Evolutionary conservation across 2,113 vertebrate species (phyloP), one percentile per base, ranked within the genome.

Genomic region (Galemys pyrenaicus): DNA sequence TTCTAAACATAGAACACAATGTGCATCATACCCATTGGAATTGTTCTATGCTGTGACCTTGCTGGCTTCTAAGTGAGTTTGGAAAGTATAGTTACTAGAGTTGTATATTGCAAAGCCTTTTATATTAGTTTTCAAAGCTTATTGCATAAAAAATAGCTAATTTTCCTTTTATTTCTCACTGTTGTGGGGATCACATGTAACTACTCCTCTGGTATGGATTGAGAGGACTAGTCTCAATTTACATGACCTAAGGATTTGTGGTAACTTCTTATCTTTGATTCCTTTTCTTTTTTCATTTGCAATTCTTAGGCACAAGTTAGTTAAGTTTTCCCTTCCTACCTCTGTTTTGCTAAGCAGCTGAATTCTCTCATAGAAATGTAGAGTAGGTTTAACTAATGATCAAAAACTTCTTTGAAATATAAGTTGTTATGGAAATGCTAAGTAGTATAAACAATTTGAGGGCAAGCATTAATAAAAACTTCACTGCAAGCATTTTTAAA

Each of bases 391-490:
- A 85, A 84, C 87, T 95, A 93, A 95, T 96, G 92, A 97, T 96
- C 84, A 94, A 87, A 96, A 96, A 92, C 78, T 96, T 97, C 81
- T 97, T 96, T 95, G 95, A 97, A 96, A 95, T 94, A 92, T 77
- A 96, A 96, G 94, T 94, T 87, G 89, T 94, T 93, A 81, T 80
- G 83, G 91, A 97, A 96, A 97, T 96, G 95, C 96, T 95, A 94
- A 96, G 84, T 82, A 94, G 92, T 74, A 87, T 87, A 96, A 97
- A 96, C 96, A 97, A 95, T 97, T 93, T 67, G 82, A 94, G 96
- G 96, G 91, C 96, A 94, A 88, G 65, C 95, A 96, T 97, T 96
- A 96, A 97, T 97, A 96, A 96, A 92, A 96, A 73, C 88, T 92
- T 95, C 81, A 58, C 94, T 94, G 95, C 95, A 96, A 95, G 96